Evolutionary conservation across 1,140 invertebrate species (phyloP).

Genomic region (Diploscapter pachys): DNA sequence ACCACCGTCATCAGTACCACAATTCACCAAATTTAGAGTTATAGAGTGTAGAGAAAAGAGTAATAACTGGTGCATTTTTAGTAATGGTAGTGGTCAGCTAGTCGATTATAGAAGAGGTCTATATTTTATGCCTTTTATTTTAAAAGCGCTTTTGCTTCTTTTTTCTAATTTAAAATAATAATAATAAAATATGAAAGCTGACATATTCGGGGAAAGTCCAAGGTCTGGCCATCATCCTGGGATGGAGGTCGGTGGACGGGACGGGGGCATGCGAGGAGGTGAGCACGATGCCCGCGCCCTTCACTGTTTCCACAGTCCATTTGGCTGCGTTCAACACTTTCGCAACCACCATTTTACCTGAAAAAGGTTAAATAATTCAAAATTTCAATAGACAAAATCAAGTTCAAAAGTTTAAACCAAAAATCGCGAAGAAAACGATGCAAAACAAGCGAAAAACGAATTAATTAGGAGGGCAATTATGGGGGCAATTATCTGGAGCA

Average conservation of each 20-base stretch:
- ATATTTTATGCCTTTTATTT: no score
- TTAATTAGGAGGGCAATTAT: no score
- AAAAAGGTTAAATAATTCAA: background rate
- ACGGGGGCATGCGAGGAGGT: slow-evolving; percentile 46
- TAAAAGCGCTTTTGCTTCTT: no score
- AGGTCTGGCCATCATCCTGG: slow-evolving; percentile 50
- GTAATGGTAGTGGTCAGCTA: background rate
- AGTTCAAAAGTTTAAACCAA: background rate
- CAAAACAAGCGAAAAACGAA: no score
- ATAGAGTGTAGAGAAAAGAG: background rate
- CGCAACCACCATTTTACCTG: slow-evolving; percentile 43
- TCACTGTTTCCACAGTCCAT: slow-evolving; percentile 47
- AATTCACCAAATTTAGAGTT: no score
- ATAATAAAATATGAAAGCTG: slow-evolving; percentile 7
- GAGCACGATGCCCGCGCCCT: slow-evolving; percentile 44
- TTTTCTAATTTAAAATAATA: background rate
- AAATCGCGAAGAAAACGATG: background rate
- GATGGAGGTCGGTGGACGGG: slow-evolving; percentile 48
- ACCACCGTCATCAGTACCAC: background rate
- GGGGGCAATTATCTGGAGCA: no score
- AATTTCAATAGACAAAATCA: no score
- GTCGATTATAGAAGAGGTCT: no score
- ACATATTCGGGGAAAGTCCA: slow-evolving; percentile 49
- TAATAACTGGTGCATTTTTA: background rate
- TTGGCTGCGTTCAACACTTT: slow-evolving; percentile 44